Base-by-base conservation (phyloP, 2,113 vertebrate genomes). In the Scolopax mira region DNA sequence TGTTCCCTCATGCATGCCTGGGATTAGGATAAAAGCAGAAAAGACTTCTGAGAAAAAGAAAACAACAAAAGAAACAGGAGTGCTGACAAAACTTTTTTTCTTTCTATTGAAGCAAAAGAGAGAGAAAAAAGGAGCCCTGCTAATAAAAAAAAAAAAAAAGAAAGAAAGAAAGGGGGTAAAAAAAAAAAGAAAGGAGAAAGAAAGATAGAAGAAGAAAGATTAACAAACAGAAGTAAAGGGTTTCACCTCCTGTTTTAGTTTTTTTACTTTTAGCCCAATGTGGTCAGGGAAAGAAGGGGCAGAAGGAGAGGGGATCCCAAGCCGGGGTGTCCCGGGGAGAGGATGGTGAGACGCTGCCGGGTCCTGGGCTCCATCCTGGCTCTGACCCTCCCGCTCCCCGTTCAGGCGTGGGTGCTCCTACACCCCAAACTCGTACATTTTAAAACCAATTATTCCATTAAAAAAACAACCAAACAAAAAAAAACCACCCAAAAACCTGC, bases 1-100 rank as follows among this genome's bases (percentile, higher is more conserved):
- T 98, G 99, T 98, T 99, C 99, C 98, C 98, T 99, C 99, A 99
- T 99, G 99, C 99, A 99, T 99, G 99, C 98, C 98, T 98, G 98
- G 98, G 99, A 99, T 99, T 99, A 99, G 98, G 99, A 99, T 98
- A 98, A 99, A 99, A 99, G 98, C 98, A 98, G 98, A 99, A 97
- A 99, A 99, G 98, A 99, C 98, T 98, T 98, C 97, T 98, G 97
- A 99, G 99, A 99, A 99, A 99, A 99, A 98, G 98, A 98, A 97
- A 98, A 98, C 97, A 98, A 99, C 98, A 99, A 99, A 99, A 99
- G 99, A 97, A 99, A 99, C 98, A 99, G 98, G 98, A 98, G 98
- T 98, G 98, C 98, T 98, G 98, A 99, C 99, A 99, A 99, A 99
- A 98, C 98, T 99, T 99, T 99, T 98, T 98, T 98, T 98, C 98